Evolutionary conservation across 2,113 vertebrate species (phyloP).

Genomic region (Tor tambroides): DNA sequence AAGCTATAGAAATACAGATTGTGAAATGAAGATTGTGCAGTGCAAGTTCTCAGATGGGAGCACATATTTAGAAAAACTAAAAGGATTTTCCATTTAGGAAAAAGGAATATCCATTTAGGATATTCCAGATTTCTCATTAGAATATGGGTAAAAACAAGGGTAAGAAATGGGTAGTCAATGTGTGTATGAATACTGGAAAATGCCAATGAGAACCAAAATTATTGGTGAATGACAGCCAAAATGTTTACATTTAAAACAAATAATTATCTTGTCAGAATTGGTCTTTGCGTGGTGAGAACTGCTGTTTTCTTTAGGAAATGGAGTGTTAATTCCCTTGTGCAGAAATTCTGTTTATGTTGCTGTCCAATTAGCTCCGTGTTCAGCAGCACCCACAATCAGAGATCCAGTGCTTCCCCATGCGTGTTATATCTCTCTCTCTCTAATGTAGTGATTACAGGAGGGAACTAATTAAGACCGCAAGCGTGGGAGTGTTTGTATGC

Average conservation of each 20-base stretch:
- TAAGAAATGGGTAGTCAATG: too few species aligned
- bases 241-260: background rate
- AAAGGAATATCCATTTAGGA: too few species aligned
- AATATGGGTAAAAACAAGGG: background rate
- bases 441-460: constrained; percentile 35
- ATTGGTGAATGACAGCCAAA: background rate
- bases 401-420: constrained; percentile 7
- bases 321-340: constrained; percentile 9
- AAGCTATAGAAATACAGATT: too few species aligned
- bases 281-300: background rate
- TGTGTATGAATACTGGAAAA: background rate
- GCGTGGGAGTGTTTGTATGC: constrained; percentile 26
- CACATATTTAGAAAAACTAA: background rate
- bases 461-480: constrained; percentile 20
- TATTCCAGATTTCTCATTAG: background rate
- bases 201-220: background rate
- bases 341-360: constrained; percentile 15
- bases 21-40: background rate
- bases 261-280: background rate
- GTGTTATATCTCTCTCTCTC: constrained; percentile 11
- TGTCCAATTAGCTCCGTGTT: constrained; percentile 20
- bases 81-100: too few species aligned
- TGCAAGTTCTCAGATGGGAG: background rate
- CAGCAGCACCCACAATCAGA: background rate
- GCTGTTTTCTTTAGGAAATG: background rate